phyloP scores from a whole-genome alignment of 2,888 invertebrate species.

The Arctia plantaginis region DNA sequence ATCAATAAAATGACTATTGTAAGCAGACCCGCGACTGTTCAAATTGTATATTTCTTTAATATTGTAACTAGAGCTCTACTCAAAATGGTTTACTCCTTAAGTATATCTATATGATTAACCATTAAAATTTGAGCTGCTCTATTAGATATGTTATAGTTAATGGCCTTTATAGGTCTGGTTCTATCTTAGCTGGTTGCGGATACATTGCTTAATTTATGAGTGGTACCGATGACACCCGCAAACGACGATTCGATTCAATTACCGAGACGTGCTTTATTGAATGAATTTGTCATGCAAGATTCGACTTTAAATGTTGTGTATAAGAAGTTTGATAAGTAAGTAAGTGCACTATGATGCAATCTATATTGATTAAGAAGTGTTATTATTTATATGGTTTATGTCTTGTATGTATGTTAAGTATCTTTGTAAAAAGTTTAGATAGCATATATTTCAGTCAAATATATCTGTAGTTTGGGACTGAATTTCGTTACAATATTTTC shows the following conservation, averaged over 20 bases:
- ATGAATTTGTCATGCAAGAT: constrained; percentile 29
- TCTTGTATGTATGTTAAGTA: neutral
- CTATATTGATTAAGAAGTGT: constrained; percentile 18
- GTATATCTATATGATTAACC: constrained; percentile 13
- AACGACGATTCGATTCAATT: constrained; percentile 67
- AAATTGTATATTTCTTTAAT: neutral
- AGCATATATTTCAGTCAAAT: constrained; percentile 26
- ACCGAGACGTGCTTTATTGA: constrained; percentile 33
- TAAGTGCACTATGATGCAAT: constrained; percentile 7
- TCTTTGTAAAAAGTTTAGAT: constrained; percentile 10
- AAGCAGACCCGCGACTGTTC: constrained; percentile 23
- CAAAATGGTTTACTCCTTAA: constrained; percentile 24
- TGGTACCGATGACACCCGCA: constrained; percentile 59
- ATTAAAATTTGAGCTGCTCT: constrained; percentile 1
- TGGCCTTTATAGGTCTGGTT: constrained; percentile 8
- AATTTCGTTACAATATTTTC: constrained; percentile 60
- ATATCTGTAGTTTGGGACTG: constrained; percentile 42
- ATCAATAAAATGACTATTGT: constrained; percentile 22
- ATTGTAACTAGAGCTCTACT: constrained; percentile 10
- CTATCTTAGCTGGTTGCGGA: constrained; percentile 23
- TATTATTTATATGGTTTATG: neutral
- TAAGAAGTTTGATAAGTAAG: neutral
- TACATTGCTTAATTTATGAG: constrained; percentile 57
- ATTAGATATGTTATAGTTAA: constrained; percentile 4
- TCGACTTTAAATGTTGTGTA: constrained; percentile 17